These are phyloP conservation scores for Elegia similella DNA, from an alignment of 2,888 invertebrate species.

Conservation along the genomic window DNA sequence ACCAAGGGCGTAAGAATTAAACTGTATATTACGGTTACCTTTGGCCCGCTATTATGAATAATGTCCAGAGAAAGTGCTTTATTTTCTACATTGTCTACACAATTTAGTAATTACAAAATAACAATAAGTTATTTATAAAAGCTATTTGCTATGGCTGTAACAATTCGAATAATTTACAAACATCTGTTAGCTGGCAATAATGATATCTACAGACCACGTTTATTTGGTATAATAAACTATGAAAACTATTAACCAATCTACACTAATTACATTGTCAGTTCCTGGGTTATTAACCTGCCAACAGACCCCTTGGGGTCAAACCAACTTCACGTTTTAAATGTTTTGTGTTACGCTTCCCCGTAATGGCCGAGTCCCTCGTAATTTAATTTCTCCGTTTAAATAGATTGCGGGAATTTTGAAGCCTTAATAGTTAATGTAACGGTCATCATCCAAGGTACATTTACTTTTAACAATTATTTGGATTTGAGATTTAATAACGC, in stretches of 20 bases:
- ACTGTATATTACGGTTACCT: too few relatives aligned
- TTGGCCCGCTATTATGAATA: too few relatives aligned
- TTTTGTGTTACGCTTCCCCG: constrained; percentile 7
- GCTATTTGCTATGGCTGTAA: too few relatives aligned
- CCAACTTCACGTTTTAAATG: constrained; percentile 12
- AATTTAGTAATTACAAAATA: too few relatives aligned
- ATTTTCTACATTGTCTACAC: too few relatives aligned
- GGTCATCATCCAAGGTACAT: constrained; percentile 10
- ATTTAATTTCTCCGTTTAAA: constrained; percentile 18
- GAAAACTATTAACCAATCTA: neutral
- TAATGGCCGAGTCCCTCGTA: constrained; percentile 14
- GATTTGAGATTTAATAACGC: constrained; percentile 2
- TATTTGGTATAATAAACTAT: neutral
- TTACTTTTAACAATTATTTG: constrained; percentile 12
- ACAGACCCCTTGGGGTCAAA: neutral
- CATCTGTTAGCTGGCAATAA: too few relatives aligned
- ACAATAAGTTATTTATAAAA: too few relatives aligned
- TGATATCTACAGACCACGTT: neutral
- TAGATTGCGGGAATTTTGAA: constrained; percentile 18
- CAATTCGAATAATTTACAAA: too few relatives aligned
- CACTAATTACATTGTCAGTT: neutral
- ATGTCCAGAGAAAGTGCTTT: too few relatives aligned
- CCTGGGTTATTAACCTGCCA: neutral
- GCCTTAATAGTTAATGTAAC: constrained; percentile 18
- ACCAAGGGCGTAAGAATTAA: too few relatives aligned